Percentiles rank a stretch among this genome's conserved stretches.
These are phyloP conservation scores for Mallotus villosus DNA, from an alignment of 2,797 vertebrate genomes.

Conservation along the genomic window DNA sequence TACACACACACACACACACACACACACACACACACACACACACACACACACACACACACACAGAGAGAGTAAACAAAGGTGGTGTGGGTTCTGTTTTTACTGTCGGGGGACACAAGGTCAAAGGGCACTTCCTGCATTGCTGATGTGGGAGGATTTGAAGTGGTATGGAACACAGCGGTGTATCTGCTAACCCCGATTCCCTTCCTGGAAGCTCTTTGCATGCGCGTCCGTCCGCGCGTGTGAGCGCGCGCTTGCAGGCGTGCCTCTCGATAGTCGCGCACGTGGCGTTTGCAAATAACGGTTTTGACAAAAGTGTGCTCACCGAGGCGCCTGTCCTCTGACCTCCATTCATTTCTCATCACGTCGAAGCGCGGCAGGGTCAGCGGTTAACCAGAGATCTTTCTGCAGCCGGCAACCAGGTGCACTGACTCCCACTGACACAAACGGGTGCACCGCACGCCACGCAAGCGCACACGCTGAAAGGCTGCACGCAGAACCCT, in stretches of 20 bases:
- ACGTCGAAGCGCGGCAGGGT: constrained; percentile 36
- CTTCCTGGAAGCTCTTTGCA: constrained; percentile 63
- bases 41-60: too few relatives aligned
- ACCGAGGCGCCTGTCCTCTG: constrained; percentile 31
- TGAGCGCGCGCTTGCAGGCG: neutral
- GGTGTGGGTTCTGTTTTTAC: neutral
- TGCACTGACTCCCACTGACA: constrained; percentile 35
- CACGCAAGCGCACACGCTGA: constrained; percentile 5
- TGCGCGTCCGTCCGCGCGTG: neutral
- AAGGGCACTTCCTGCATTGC: constrained; percentile 57
- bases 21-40: neutral
- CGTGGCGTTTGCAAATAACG: too few relatives aligned
- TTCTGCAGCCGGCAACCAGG: constrained; percentile 45
- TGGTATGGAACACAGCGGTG: constrained; percentile 59
- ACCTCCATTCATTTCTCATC: constrained; percentile 70
- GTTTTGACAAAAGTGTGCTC: neutral
- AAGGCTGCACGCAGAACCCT: too few relatives aligned
- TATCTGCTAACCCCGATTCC: constrained; percentile 62
- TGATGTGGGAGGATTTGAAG: constrained; percentile 69
- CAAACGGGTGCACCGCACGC: constrained; percentile 11
- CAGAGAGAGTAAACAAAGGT: neutral
- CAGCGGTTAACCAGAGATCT: constrained; percentile 69
- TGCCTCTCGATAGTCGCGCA: neutral
- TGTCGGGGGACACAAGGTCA: constrained; percentile 51
- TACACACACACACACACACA: neutral